phyloP scores from a whole-genome alignment of 2,797 vertebrate genomes.

The Atherinosoma microstoma region DNA sequence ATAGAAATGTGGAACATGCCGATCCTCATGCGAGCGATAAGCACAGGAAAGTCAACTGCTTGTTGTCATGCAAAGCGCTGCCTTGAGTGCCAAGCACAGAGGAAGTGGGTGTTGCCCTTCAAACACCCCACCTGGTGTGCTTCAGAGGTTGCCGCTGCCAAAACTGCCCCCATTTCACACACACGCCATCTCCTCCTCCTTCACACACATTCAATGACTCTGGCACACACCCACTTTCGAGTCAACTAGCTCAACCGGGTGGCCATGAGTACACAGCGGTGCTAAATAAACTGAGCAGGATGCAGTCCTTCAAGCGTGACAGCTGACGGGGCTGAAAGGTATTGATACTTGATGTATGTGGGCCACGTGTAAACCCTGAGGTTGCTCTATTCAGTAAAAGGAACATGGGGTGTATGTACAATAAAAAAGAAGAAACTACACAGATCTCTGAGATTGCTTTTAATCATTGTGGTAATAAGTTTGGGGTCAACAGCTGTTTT shows the following conservation, averaged over 20 bases:
- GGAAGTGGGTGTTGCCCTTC: conserved; percentile 54
- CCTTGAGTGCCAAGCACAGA: conserved; percentile 47
- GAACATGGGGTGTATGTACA: background rate
- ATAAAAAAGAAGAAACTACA: background rate
- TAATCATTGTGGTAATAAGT: background rate
- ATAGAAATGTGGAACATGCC: conserved; percentile 48
- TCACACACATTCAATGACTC: conserved; percentile 39
- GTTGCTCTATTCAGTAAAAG: conserved; percentile 1
- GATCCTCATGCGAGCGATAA: conserved; percentile 68
- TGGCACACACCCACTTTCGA: conserved; percentile 49
- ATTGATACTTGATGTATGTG: conserved; percentile 71
- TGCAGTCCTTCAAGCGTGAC: conserved; percentile 79
- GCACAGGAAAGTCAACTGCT: conserved; percentile 64
- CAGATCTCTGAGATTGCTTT: background rate
- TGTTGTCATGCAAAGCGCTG: conserved; percentile 78
- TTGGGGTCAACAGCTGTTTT: background rate
- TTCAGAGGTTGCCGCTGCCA: conserved; percentile 35
- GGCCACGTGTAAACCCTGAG: conserved; percentile 73
- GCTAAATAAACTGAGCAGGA: conserved; percentile 87
- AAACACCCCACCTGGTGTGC: conserved; percentile 67
- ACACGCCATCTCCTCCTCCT: conserved; percentile 32
- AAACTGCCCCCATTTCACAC: conserved; percentile 12
- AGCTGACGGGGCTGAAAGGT: conserved; percentile 75
- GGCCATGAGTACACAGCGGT: conserved; percentile 72
- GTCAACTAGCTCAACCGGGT: conserved; percentile 83